Evolutionary conservation across 2,888 invertebrate species (phyloP).

Genomic region (Drosophila siamana): DNA sequence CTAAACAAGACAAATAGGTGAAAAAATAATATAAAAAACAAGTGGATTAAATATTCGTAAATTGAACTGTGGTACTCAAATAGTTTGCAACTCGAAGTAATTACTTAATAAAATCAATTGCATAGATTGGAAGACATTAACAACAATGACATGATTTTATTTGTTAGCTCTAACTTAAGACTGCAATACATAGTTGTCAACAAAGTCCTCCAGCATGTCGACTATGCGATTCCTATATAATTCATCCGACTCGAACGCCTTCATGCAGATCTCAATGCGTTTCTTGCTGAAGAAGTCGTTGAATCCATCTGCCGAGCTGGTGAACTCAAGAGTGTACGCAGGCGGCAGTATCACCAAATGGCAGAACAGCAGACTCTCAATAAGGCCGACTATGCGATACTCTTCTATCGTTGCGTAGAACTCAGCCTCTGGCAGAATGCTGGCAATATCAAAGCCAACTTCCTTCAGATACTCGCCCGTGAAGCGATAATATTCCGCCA

Average conservation of each 20-base stretch:
- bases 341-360: slow-evolving; percentile 87
- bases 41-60: no score
- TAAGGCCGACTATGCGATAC: slow-evolving; percentile 86
- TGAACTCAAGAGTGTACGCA: slow-evolving; percentile 85
- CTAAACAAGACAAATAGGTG: no score
- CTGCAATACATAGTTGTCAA: slow-evolving; percentile 85
- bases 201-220: slow-evolving; percentile 87
- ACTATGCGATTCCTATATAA: slow-evolving; percentile 86
- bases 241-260: slow-evolving; percentile 86
- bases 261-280: slow-evolving; percentile 87
- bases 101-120: no score
- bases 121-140: no score
- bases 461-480: slow-evolving; percentile 85
- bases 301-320: slow-evolving; percentile 86
- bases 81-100: no score
- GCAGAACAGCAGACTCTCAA: slow-evolving; percentile 87
- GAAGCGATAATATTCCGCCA: slow-evolving; percentile 87
- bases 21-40: no score
- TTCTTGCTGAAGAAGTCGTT: slow-evolving; percentile 86
- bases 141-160: not conserved
- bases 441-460: slow-evolving; percentile 84
- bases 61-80: no score
- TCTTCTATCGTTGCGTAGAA: slow-evolving; percentile 85
- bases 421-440: slow-evolving; percentile 85
- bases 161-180: slow-evolving; percentile 8